Conservation (phyloP, 2,797 vertebrate species). For the Enteromius anoplus region DNA sequence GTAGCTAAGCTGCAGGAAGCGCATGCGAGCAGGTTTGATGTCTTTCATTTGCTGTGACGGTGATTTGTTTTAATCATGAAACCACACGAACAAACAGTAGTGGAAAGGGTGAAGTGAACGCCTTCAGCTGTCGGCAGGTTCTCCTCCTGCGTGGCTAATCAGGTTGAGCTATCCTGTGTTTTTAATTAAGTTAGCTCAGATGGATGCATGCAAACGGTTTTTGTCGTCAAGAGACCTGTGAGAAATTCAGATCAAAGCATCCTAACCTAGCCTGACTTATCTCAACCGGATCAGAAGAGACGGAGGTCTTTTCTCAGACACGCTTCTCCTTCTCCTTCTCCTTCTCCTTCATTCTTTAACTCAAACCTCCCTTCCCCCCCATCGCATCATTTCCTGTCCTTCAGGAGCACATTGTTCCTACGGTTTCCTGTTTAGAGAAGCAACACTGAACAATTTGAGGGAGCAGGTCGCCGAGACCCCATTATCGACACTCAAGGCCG, state of each 20-base stretch:
- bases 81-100: background rate
- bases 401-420: constrained; percentile 5
- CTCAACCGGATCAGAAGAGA: background rate
- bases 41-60: background rate
- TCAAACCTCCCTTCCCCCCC: background rate
- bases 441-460: background rate
- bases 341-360: background rate
- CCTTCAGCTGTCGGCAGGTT: background rate
- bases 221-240: no score
- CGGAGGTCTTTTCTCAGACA: background rate
- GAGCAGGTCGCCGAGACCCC: constrained; percentile 33
- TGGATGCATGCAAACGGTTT: no score
- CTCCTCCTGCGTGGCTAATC: background rate
- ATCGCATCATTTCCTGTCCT: background rate
- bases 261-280: background rate
- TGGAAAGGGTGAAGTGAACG: background rate
- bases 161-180: background rate
- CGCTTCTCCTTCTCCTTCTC: no score
- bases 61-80: background rate
- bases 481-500: constrained; percentile 37
- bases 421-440: constrained; percentile 74
- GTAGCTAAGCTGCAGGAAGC: background rate
- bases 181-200: no score
- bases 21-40: background rate
- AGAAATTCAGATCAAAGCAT: background rate